phyloP scores from a whole-genome alignment of 2,888 invertebrate genomes.

The Atethmia centrago region DNA sequence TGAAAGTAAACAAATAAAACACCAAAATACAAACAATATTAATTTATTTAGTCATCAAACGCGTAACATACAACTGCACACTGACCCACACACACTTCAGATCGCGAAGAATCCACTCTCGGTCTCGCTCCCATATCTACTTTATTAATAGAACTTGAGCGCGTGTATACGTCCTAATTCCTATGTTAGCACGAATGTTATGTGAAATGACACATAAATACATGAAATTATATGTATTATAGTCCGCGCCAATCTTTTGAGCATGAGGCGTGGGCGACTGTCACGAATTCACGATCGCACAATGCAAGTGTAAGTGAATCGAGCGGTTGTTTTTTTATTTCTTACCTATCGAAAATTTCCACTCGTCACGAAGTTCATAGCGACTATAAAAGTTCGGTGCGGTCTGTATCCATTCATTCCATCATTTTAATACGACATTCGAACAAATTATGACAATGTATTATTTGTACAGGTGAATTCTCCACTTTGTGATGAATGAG shows the following conservation, averaged over 20 bases:
- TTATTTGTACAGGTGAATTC: conserved; percentile 62
- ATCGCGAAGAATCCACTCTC: conserved; percentile 68
- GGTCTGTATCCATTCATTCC: conserved; percentile 10
- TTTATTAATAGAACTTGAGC: conserved; percentile 50
- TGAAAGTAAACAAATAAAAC: conserved; percentile 43
- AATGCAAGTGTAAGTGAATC: conserved; percentile 8
- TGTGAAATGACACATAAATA: conserved; percentile 29
- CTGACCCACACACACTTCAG: conserved; percentile 74
- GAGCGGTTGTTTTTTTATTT: background rate
- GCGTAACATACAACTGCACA: conserved; percentile 66
- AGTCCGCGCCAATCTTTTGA: conserved; percentile 18
- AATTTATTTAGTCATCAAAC: conserved; percentile 77
- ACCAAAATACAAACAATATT: conserved; percentile 76
- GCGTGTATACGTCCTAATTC: conserved; percentile 23
- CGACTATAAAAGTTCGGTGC: background rate
- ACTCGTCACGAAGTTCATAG: background rate
- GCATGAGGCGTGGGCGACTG: conserved; percentile 6
- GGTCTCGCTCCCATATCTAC: conserved; percentile 58
- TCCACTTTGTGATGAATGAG: conserved; percentile 46
- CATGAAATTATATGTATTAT: conserved; percentile 1
- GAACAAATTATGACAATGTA: conserved; percentile 28
- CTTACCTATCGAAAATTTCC: background rate
- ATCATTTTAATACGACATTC: conserved; percentile 26
- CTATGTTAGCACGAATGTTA: conserved; percentile 35
- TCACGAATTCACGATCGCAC: background rate